phyloP scores from a whole-genome alignment of 2,888 invertebrate genomes.

The Troglohyphantes excavatus region DNA sequence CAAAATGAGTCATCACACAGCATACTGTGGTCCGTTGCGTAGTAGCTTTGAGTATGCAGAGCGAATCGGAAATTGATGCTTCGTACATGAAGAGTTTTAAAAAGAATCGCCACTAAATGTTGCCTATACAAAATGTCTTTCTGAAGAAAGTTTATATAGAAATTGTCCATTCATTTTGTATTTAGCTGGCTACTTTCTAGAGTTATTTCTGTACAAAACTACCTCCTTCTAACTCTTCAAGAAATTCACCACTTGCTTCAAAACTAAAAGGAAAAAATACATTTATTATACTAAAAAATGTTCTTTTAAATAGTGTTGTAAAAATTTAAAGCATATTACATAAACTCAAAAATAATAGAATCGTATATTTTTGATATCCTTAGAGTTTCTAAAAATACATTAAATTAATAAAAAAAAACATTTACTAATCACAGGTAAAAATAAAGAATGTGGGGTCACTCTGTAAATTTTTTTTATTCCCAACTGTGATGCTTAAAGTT shows the following conservation, averaged over 20 bases:
- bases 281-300: too few relatives aligned
- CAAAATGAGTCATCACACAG: constrained; percentile 39
- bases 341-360: too few relatives aligned
- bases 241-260: constrained; percentile 74
- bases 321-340: too few relatives aligned
- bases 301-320: too few relatives aligned
- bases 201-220: constrained; percentile 75
- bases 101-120: constrained; percentile 75
- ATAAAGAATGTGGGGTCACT: too few relatives aligned
- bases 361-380: too few relatives aligned
- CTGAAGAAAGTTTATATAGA: constrained; percentile 45
- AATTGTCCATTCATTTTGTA: constrained; percentile 53
- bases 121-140: constrained; percentile 68
- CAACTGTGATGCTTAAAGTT: too few relatives aligned
- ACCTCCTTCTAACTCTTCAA: constrained; percentile 69
- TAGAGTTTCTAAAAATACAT: too few relatives aligned
- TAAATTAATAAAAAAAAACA: too few relatives aligned
- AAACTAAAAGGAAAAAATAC: constrained; percentile 42
- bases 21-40: constrained; percentile 58
- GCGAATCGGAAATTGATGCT: constrained; percentile 52
- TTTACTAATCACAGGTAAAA: too few relatives aligned
- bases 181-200: constrained; percentile 71
- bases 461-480: too few relatives aligned
- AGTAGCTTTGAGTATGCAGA: constrained; percentile 65
- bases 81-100: constrained; percentile 63